phyloP scores from a whole-genome alignment of 2,113 vertebrate genomes.

The Halcyon malimbica region DNA sequence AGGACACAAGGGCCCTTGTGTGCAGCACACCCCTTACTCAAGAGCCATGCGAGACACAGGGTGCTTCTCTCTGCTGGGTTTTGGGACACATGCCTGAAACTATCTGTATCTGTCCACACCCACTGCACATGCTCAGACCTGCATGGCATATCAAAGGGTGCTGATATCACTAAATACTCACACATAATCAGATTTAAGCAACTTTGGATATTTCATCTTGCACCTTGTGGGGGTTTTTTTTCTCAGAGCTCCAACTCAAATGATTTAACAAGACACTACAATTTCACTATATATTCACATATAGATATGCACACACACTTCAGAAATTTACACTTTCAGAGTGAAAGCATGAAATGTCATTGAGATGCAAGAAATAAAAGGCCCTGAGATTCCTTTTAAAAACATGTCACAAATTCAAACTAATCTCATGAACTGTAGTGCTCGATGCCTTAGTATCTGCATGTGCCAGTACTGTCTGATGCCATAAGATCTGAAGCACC shows the following conservation, averaged over 20 bases:
- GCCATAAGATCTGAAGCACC: not conserved
- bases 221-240: not conserved
- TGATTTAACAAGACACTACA: not conserved
- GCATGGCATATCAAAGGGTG: not conserved
- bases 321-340: not conserved
- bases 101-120: not conserved
- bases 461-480: not conserved
- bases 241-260: not conserved
- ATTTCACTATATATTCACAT: not conserved
- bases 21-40: not conserved
- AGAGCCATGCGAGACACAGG: not conserved
- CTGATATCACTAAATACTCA: not conserved
- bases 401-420: not conserved
- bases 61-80: not conserved
- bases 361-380: not conserved
- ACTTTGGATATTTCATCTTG: not conserved
- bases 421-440: not conserved
- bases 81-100: not conserved
- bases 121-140: not conserved
- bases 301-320: not conserved
- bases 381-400: not conserved
- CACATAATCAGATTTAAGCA: not conserved
- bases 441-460: rapidly evolving
- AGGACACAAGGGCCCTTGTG: not conserved
- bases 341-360: not conserved